A percentile compares a stretch with the other conserved stretches of the same genome.
Conservation (phyloP, 2,113 vertebrate species). For the Vulpes lagopus region DNA sequence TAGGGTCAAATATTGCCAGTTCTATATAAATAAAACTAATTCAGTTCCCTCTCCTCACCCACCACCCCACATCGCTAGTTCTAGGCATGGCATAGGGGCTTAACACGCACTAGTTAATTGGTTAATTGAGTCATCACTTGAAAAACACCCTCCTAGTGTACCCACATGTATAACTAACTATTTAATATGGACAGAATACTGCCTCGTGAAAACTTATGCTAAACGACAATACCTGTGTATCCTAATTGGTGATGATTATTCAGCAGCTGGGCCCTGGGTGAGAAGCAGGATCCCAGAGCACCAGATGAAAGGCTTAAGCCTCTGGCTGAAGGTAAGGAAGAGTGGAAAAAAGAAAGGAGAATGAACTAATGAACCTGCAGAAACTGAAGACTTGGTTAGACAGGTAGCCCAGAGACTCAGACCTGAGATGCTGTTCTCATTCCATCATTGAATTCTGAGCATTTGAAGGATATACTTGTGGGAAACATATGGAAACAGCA, state of each 20-base stretch:
- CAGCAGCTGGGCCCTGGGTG: background rate
- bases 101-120: background rate
- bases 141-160: background rate
- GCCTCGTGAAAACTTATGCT: background rate
- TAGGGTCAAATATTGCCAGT: background rate
- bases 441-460: background rate
- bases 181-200: background rate
- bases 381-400: background rate
- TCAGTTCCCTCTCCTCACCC: background rate
- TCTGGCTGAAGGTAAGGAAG: background rate
- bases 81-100: background rate
- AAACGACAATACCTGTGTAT: constrained; percentile 16
- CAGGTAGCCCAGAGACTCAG: background rate
- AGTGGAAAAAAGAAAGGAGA: background rate
- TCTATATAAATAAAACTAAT: constrained; percentile 7
- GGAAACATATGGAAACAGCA: background rate
- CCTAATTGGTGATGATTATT: constrained; percentile 54
- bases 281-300: background rate
- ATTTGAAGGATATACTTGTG: rapidly evolving
- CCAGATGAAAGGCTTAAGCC: background rate
- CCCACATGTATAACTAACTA: background rate
- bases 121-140: background rate
- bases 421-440: background rate
- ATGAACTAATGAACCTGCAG: background rate
- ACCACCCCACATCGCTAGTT: background rate